Evolutionary conservation across 1,140 invertebrate genomes (phyloP).

Genomic region (Pomacea maculata): DNA sequence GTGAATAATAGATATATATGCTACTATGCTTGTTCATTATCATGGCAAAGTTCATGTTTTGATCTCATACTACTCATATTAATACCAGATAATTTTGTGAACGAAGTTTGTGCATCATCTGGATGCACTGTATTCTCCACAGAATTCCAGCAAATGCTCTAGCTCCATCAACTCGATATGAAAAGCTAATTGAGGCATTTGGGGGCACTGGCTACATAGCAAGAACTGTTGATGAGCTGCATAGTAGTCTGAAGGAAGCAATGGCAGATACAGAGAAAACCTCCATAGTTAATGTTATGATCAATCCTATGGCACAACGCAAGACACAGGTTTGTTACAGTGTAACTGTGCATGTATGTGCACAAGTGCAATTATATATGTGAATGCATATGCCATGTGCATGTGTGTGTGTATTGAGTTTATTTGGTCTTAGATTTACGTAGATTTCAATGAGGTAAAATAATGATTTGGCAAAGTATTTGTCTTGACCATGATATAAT

Average conservation of each 20-base stretch:
- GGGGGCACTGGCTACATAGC: constrained; percentile 83
- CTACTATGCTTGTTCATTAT: too few relatives aligned
- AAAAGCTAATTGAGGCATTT: constrained; percentile 89
- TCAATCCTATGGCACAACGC: constrained; percentile 85
- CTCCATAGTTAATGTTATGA: constrained; percentile 90
- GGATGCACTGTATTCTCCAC: constrained; percentile 48
- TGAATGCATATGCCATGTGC: neutral
- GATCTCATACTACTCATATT: neutral
- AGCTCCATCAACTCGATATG: constrained; percentile 82
- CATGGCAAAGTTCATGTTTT: too few relatives aligned
- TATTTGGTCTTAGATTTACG: neutral
- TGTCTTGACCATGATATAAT: too few relatives aligned
- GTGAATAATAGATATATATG: too few relatives aligned
- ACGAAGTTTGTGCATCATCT: neutral
- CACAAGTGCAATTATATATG: neutral
- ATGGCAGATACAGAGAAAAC: constrained; percentile 76
- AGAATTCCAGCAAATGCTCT: constrained; percentile 86
- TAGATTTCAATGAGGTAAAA: too few relatives aligned
- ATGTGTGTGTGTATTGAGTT: neutral
- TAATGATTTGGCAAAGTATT: too few relatives aligned
- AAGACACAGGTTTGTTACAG: constrained; percentile 78
- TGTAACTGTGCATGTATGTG: too few relatives aligned
- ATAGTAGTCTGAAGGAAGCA: constrained; percentile 74
- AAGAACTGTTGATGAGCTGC: constrained; percentile 78
- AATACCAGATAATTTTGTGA: neutral